A percentile compares a stretch with the other conserved stretches of the same genome.
Evolutionary conservation across 1,140 invertebrate species (phyloP).

Genomic region (Formica selysi): DNA sequence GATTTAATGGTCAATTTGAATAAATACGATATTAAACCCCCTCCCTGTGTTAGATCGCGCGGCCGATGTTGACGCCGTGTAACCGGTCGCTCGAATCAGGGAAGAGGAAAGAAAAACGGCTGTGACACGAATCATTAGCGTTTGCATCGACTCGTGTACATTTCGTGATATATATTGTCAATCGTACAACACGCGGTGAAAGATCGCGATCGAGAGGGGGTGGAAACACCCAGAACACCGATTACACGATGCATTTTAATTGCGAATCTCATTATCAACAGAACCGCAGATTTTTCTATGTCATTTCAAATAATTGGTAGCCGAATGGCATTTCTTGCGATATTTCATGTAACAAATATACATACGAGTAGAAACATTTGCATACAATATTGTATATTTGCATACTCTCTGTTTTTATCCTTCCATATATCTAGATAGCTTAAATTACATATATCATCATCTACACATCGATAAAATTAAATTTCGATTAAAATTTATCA

Average conservation of each 20-base stretch:
- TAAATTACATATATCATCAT: background rate
- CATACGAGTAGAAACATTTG: background rate
- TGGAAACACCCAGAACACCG: background rate
- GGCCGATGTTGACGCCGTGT: conserved; percentile 65
- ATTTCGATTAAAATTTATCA: background rate
- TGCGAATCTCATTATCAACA: conserved; percentile 37
- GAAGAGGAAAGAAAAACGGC: conserved; percentile 70
- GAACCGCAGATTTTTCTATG: background rate
- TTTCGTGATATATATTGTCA: conserved; percentile 63
- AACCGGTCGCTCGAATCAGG: conserved; percentile 68
- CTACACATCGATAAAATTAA: background rate
- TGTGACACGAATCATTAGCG: conserved; percentile 64
- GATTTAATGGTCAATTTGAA: conserved; percentile 71
- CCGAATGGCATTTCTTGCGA: conserved; percentile 20
- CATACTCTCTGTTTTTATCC: background rate
- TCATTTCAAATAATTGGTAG: conserved; percentile 13
- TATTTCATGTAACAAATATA: background rate
- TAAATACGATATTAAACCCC: conserved; percentile 74
- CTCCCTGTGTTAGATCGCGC: background rate
- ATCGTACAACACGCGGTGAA: background rate
- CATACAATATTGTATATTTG: background rate
- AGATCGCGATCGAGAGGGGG: background rate
- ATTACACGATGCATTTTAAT: conserved; percentile 53
- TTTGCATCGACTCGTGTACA: conserved; percentile 65
- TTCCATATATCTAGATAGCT: background rate